phyloP scores from a whole-genome alignment of 2,797 vertebrate species.

The Neomorphus geoffroyi region DNA sequence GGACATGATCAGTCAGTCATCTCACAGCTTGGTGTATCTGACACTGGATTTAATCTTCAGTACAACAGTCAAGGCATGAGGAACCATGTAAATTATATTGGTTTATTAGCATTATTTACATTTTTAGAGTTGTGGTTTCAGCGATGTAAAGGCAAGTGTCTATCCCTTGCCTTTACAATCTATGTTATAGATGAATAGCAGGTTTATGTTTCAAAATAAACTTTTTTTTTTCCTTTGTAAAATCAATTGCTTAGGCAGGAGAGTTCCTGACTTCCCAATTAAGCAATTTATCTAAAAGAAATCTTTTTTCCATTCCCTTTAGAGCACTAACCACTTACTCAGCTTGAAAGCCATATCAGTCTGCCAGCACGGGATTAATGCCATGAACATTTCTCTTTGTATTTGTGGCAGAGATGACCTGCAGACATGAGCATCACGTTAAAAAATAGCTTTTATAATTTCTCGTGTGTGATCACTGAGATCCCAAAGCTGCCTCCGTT shows the following conservation, averaged over 20 bases:
- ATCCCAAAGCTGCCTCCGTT: neutral
- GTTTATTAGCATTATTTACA: neutral
- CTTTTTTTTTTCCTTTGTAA: neutral
- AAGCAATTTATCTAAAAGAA: constrained; percentile 59
- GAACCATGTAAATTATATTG: neutral
- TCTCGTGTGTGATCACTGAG: neutral
- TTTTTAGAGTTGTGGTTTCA: neutral
- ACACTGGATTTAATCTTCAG: neutral
- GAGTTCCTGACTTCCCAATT: constrained; percentile 48
- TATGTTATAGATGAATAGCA: neutral
- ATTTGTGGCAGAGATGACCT: constrained; percentile 49
- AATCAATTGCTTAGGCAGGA: constrained; percentile 44
- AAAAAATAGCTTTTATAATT: constrained; percentile 42
- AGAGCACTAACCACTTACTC: constrained; percentile 38
- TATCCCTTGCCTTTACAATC: neutral
- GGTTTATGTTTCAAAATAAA: constrained; percentile 6
- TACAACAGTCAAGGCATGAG: neutral
- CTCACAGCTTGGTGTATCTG: accelerated
- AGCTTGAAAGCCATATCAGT: constrained; percentile 11
- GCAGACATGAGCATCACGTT: constrained; percentile 35
- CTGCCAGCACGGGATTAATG: constrained; percentile 32
- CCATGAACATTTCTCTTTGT: constrained; percentile 31
- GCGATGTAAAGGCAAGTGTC: neutral
- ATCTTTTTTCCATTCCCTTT: neutral
- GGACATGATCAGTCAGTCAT: neutral